Evolutionary conservation across 2,888 invertebrate species (phyloP), one percentile per base, ranked within the genome.

Genomic region (Pterostichus niger): DNA sequence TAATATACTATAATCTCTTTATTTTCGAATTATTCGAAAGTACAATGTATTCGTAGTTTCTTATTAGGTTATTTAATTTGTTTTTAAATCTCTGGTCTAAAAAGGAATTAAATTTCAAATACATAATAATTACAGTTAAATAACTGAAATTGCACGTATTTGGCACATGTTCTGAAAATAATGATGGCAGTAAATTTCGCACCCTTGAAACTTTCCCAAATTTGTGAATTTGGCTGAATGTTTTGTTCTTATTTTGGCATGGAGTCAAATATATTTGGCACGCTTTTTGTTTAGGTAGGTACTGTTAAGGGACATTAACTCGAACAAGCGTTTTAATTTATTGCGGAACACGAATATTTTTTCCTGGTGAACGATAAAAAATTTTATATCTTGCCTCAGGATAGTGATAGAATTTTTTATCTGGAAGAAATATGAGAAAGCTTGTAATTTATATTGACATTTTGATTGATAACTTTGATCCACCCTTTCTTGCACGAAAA

Each of bases 191-290:
- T 64, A 64, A 64, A 64, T 64, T 49, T 64, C 13, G 35, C 13
- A 64, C 13, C 64, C 64, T 64, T 64, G 64, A 64, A 64, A 64
- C 13, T 64, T 64, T 64, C 35, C 64, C 64, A 13, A 64, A 64
- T 24, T 24, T 3, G 1, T 24, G 3, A 24, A 24, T 40, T 64
- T 64, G 35, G 64, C 33, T 31, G 64, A n/a, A 33, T 64, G 64
- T 13, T 64, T 64, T 64, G 35, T 64, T 64, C 33, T 64, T 64
- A 64, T 40, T 40, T 64, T 64, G 64, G 64, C 64, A 64, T 0
- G 5, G 64, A 64, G 35, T 64, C 64, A 64, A 64, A 64, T 33
- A 64, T 64, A 64, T 64, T 64, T 64, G 64, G 64, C 64, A 35
- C 64, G 13, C 11, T 64, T 40, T 64, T 10, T 64, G 64, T 64